Base-by-base conservation (phyloP, 2,113 vertebrate species). In the Aphyosemion australe region DNA sequence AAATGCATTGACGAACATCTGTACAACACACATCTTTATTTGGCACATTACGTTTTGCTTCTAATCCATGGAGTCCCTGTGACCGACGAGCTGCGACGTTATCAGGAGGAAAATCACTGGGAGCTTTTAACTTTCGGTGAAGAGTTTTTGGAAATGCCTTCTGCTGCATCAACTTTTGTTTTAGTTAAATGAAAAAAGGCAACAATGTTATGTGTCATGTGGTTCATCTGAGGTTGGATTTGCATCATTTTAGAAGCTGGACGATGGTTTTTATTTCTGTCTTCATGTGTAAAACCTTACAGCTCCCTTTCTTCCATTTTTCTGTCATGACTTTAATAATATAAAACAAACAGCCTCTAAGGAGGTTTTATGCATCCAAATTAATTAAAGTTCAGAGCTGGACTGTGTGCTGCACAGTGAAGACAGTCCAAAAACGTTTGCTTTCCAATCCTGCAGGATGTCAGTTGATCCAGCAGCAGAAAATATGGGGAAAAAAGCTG, bases 401-500 rank as follows among this genome's bases (percentile, higher is more conserved):
- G 32, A 31, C 8, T 37, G 18, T 20, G 18, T 61, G 48, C 18
- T 20, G 16, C 50, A 42, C 59, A 39, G n/a, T 46, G 21, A 16
- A 82, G 52, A 59, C 55, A 49, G 42, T 47, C 26, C 41, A 58
- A n/a, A 45, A 70, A 10, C 3, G 55, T 84, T 80, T 86, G 66
- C 64, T 79, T 79, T 79, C 54, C 61, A 59, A 67, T 74, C 48
- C 52, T 72, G 70, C 54, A 61, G 59, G 65, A 78, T 83, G 73
- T 83, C 70, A 73, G 64, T 26, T 32, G 66, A 74, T 55, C 53
- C 49, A 50, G 60, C 57, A 79, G 68, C 39, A 42, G 21, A 49
- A 48, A 58, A 47, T 26, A 26, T 26, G 50, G 53, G 5, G 12
- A 26, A 69, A 72, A 53, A 72, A 46, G 26, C 55, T 49, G 31